phyloP scores from a whole-genome alignment of 2,888 invertebrate genomes.

The Zaprionus lineosus region DNA sequence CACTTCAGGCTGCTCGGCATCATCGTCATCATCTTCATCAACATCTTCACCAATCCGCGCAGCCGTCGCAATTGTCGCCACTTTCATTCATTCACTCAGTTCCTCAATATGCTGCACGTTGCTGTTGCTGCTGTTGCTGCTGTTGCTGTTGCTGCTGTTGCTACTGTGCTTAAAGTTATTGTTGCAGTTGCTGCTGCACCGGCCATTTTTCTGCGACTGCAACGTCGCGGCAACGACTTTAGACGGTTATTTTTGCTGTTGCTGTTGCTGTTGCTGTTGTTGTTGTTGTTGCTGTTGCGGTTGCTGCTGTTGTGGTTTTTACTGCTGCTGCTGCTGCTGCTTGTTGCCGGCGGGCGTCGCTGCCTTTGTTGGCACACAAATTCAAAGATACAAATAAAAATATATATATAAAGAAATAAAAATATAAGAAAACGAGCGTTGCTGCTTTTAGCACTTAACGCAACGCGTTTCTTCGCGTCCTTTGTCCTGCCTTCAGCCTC shows the following conservation, averaged over 20 bases:
- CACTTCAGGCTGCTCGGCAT: constrained; percentile 46
- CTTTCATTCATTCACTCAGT: constrained; percentile 54
- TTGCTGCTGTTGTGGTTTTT: background rate
- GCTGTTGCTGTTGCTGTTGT: constrained; percentile 16
- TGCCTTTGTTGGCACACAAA: constrained; percentile 45
- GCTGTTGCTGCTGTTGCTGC: constrained; percentile 13
- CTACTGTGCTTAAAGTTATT: constrained; percentile 26
- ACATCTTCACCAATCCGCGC: constrained; percentile 42
- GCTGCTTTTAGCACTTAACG: constrained; percentile 51
- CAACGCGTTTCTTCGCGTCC: constrained; percentile 13
- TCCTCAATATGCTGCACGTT: constrained; percentile 21
- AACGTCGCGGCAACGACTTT: constrained; percentile 27
- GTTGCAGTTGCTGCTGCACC: constrained; percentile 27
- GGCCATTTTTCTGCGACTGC: constrained; percentile 62
- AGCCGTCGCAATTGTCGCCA: constrained; percentile 42
- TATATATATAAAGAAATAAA: constrained; percentile 21
- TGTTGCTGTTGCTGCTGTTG: constrained; percentile 23
- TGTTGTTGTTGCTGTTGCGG: constrained; percentile 9
- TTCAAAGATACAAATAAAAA: constrained; percentile 37
- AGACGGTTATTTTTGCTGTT: constrained; percentile 30
- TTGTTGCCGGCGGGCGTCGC: constrained; percentile 39
- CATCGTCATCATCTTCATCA: constrained; percentile 44
- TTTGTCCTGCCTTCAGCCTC: background rate
- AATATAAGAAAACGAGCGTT: constrained; percentile 16
- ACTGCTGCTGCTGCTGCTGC: constrained; percentile 8